These are phyloP conservation scores for Steinernema feltiae DNA, from an alignment of 1,140 invertebrate genomes.

Conservation along the genomic window DNA sequence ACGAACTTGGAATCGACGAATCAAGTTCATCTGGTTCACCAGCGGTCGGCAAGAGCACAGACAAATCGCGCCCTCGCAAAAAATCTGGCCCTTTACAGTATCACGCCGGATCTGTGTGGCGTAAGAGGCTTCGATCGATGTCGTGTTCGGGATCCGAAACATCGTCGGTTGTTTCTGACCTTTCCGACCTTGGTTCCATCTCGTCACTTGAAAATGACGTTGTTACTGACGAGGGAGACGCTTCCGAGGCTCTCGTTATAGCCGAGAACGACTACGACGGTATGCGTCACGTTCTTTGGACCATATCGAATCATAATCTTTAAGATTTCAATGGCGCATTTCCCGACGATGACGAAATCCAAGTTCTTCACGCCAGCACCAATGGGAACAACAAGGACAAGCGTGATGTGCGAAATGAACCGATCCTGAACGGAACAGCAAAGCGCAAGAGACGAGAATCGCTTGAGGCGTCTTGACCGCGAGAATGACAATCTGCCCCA, in stretches of 20 bases:
- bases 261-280: neutral
- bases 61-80: neutral
- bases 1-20: constrained; percentile 42
- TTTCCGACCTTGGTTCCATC: constrained; percentile 16
- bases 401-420: neutral
- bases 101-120: neutral
- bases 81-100: constrained; percentile 17
- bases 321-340: no score
- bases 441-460: neutral
- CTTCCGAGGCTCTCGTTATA: neutral
- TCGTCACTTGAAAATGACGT: neutral
- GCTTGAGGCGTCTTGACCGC: neutral
- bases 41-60: constrained; percentile 13
- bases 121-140: neutral
- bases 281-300: no score
- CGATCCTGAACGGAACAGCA: neutral
- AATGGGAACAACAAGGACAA: neutral
- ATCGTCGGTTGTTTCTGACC: constrained; percentile 24
- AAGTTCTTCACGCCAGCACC: neutral
- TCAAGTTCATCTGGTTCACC: neutral
- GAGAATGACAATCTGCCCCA: neutral
- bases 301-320: no score
- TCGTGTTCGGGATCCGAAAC: neutral
- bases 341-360: no score
- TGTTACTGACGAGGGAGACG: neutral